Base-by-base conservation (phyloP, 1,140 invertebrate species). In the Steinernema feltiae region DNA sequence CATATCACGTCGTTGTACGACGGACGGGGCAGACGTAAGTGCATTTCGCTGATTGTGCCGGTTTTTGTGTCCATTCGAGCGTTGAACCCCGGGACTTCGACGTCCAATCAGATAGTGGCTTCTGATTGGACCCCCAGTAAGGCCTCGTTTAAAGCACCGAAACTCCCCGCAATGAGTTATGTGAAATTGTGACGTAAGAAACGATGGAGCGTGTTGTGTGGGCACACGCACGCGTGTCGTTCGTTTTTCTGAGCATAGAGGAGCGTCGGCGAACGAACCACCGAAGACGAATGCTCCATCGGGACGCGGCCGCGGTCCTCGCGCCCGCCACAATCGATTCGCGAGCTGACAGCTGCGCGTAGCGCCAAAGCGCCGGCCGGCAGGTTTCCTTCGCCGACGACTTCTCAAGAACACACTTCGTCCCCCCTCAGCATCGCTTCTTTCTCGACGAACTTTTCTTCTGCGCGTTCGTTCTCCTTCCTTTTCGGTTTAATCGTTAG, bases 301-400 rank as follows among this genome's bases (percentile, higher is more conserved):
- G 53, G 24, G 24, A 21, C 24, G 53, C 12, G 53, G 53, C 24
- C 53, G 53, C 53, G 7, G 15, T 63, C 53, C 15, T 15, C 53
- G 53, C 53, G 53, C 53, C 53, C 7, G 53, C 53, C 7, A 27
- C 53, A 21, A 63, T 63, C 53, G 53, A 63, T 63, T 63, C 53
- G 24, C 15, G 3, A 21, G 12, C 53, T 21, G 53, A 63, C 53
- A 63, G 53, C 53, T 63, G 53, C 53, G 53, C 24, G 53, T 63
- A 18, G 35, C 35, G n/a, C n/a, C n/a, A n/a, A n/a, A n/a, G n/a
- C n/a, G 35, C 35, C 18, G 7, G 53, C 53, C 53, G 53, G 53
- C 53, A 63, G 53, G 53, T 63, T 63, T 63, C 53, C 53, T n/a
- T 63, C 24, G 53, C 53, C 53, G 53, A 12, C 53, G 53, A 63